Evolutionary conservation across 2,113 vertebrate species (phyloP), one percentile per base, ranked within the genome.

Genomic region (Sinocyclocheilus anshuiensis): DNA sequence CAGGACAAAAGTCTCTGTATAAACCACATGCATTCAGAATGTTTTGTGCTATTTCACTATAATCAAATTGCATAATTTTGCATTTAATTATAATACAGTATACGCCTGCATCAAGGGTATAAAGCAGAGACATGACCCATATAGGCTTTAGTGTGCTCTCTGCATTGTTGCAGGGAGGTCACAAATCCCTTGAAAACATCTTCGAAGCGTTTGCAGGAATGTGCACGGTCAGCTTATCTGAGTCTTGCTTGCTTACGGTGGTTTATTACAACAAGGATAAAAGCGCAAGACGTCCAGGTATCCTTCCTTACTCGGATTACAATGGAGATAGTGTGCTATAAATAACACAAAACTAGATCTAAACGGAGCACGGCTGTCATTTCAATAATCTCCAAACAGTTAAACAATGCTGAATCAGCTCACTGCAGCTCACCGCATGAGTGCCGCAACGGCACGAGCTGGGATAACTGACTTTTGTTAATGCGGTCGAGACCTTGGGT

Each of bases 201-300:
- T 80, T 45, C 16, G 76, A 78, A 57, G 76, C 50, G 4, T 29
- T 63, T 0, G 18, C n/a, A 50, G 61, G 61, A 81, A 81, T 67
- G 7, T 81, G 80, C 42, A 1, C 4, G 24, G n/a, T 81, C 61
- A 81, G 80, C 80, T 67, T 29, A 48, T 67, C n/a, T 45, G 77
- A 61, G 26, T 57, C 18, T 77, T 13, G 79, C n/a, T 79, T 11
- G 82, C 82, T 63, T 55, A n/a, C 33, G 18, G 65, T 75, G 0
- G 1, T 71, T 83, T 67, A 48, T 84, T 63, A 84, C 50, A 87
- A 84, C 50, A 87, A 84, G 83, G 59, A 81, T 10, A 36, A 24
- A 76, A 65, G 45, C 84, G 22, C 82, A 75, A 84, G 74, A 84
- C 45, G 22, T 80, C 77, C 77, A 63, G 78, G 57, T 81, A 81